Conservation (phyloP, 2,797 vertebrate genomes). For the Peromyscus melanophrys region DNA sequence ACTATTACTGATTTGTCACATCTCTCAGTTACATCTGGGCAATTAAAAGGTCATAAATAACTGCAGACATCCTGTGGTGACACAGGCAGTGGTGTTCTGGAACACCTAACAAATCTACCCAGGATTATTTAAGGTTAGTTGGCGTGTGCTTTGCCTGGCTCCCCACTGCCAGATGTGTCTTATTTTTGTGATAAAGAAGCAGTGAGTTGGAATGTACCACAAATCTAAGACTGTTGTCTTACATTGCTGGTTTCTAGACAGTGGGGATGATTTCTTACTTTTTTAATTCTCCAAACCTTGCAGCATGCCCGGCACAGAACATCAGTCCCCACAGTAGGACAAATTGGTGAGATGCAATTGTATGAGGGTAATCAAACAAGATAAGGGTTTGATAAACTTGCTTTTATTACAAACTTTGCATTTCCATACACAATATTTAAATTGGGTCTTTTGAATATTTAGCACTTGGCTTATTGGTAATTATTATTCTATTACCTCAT, state of each 20-base stretch:
- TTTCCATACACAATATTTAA: slow-evolving; percentile 59
- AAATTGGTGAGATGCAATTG: neutral
- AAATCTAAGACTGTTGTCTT: slow-evolving; percentile 44
- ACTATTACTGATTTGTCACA: neutral
- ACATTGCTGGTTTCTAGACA: neutral
- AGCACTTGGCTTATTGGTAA: slow-evolving; percentile 74
- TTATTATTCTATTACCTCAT: slow-evolving; percentile 75
- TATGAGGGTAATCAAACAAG: neutral
- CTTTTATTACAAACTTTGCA: slow-evolving; percentile 24
- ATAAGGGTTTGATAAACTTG: slow-evolving; percentile 17
- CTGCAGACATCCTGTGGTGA: neutral
- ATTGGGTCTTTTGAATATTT: slow-evolving; percentile 22
- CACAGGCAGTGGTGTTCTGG: too few relatives aligned
- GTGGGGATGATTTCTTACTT: neutral
- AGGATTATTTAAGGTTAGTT: neutral
- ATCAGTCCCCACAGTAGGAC: neutral
- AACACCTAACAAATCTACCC: neutral
- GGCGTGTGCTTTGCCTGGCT: neutral
- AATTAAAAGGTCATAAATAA: neutral
- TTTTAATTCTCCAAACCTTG: neutral
- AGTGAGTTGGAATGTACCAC: neutral
- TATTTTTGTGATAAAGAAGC: slow-evolving; percentile 49
- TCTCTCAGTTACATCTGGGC: neutral
- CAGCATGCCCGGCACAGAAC: neutral
- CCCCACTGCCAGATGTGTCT: neutral